These are phyloP conservation scores for Spilosoma lubricipeda DNA, from an alignment of 2,888 invertebrate species.

Conservation along the genomic window DNA sequence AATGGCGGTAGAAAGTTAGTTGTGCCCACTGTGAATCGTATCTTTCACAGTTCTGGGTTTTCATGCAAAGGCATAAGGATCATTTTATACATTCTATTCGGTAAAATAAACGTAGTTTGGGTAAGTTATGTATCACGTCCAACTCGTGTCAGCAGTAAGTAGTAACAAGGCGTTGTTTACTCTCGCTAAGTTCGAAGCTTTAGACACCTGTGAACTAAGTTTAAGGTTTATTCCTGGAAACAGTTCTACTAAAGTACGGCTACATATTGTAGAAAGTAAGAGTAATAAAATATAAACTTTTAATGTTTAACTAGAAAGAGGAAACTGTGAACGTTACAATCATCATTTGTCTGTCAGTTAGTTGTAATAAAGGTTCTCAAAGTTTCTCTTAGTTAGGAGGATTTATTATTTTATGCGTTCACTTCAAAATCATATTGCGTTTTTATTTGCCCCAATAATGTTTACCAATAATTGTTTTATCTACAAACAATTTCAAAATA, in stretches of 20 bases:
- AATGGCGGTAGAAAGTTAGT: slow-evolving; percentile 38
- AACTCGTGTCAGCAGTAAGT: slow-evolving; percentile 60
- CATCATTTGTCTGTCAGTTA: not conserved
- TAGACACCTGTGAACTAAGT: slow-evolving; percentile 61
- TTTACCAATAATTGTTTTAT: not conserved
- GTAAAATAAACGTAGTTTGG: slow-evolving; percentile 46
- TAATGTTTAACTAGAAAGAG: not conserved
- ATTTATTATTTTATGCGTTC: not conserved
- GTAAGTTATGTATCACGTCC: slow-evolving; percentile 55
- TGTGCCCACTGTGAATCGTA: slow-evolving; percentile 25
- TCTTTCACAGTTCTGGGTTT: slow-evolving; percentile 28
- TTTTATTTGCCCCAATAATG: not conserved
- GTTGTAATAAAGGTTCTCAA: not conserved
- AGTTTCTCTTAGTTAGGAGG: not conserved
- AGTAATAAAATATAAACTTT: slow-evolving; percentile 1
- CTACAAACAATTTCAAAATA: not conserved
- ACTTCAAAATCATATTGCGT: not conserved
- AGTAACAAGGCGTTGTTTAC: slow-evolving; percentile 67
- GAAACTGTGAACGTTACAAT: not conserved
- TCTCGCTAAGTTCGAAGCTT: slow-evolving; percentile 62
- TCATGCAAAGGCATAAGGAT: slow-evolving; percentile 45
- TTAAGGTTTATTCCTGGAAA: slow-evolving; percentile 43
- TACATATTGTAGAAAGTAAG: not conserved
- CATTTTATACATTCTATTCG: slow-evolving; percentile 42
- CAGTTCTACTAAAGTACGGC: slow-evolving; percentile 19